Conservation (phyloP, 2,888 invertebrate species). For the Ectemnius continuus region DNA sequence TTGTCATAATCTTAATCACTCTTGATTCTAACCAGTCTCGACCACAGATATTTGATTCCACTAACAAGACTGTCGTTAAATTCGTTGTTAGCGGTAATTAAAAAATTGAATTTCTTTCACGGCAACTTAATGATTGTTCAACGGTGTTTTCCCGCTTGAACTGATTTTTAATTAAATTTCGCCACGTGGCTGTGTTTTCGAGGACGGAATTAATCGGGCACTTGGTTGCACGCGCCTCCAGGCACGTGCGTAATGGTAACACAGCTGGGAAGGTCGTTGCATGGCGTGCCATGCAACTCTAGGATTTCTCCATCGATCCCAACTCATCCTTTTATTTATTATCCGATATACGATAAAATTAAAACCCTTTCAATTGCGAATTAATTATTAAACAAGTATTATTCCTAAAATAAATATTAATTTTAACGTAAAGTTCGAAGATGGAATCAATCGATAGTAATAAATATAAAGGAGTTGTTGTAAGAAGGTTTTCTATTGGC, state of each 20-base stretch:
- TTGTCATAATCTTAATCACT: slow-evolving; percentile 68
- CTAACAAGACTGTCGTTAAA: neutral
- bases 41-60: neutral
- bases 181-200: slow-evolving; percentile 50
- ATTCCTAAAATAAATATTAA: no score
- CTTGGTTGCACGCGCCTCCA: slow-evolving; percentile 40
- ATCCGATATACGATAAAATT: no score
- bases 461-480: no score
- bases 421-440: no score
- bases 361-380: no score
- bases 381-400: no score
- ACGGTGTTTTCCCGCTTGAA: slow-evolving; percentile 10
- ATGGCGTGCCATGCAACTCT: neutral
- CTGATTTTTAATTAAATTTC: slow-evolving; percentile 47
- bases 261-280: slow-evolving; percentile 38
- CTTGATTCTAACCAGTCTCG: no score
- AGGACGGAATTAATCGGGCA: slow-evolving; percentile 10
- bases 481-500: no score
- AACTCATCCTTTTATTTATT: no score
- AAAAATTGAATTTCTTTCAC: neutral
- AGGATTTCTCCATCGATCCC: no score
- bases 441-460: no score
- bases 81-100: no score
- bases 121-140: slow-evolving; percentile 3
- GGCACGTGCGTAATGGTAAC: slow-evolving; percentile 38